Evolutionary conservation across 2,888 invertebrate species (phyloP).

Genomic region (Himalopsyche tibetana): DNA sequence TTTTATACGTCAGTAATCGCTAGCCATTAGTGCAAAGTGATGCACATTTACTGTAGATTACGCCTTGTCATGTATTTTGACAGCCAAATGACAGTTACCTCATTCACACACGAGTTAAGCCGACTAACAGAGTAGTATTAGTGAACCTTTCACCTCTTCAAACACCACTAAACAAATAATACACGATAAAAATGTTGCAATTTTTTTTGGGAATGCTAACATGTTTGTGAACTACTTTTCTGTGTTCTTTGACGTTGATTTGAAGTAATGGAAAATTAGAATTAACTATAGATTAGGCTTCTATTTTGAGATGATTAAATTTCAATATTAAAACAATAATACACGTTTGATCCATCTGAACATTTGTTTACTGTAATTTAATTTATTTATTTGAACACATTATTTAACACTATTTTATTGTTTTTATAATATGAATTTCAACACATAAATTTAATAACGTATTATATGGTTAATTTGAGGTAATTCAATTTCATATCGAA

Average conservation of each 20-base stretch:
- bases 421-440: no score
- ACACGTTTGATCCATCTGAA: no score
- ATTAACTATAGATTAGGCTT: no score
- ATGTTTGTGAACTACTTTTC: not conserved
- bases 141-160: slow-evolving; percentile 25
- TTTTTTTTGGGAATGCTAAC: not conserved
- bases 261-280: not conserved
- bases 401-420: no score
- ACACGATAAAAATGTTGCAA: not conserved
- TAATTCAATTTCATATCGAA: no score
- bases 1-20: slow-evolving; percentile 18
- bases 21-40: slow-evolving; percentile 18
- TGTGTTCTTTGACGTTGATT: not conserved
- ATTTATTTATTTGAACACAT: no score
- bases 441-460: no score
- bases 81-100: slow-evolving; percentile 25
- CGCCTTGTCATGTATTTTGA: slow-evolving; percentile 15
- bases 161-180: not conserved
- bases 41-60: slow-evolving; percentile 22
- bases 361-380: no score
- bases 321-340: no score
- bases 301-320: no score
- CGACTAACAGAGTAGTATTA: not conserved
- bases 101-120: not conserved
- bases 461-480: no score